These are phyloP conservation scores for Dolomedes plantarius DNA, from an alignment of 2,888 invertebrate genomes.

Conservation along the genomic window DNA sequence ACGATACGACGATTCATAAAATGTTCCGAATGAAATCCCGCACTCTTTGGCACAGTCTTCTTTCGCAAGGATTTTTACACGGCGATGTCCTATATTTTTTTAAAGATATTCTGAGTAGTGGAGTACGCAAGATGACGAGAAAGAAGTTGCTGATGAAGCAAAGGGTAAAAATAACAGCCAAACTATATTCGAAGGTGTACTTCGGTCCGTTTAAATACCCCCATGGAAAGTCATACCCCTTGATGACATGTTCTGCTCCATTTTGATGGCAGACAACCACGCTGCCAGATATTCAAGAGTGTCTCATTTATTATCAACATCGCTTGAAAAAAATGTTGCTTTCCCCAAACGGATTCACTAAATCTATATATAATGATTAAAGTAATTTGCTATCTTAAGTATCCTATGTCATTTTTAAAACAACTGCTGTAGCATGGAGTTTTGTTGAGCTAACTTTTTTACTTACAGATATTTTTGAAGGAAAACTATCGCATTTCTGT, in stretches of 20 bases:
- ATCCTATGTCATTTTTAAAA: too few relatives aligned
- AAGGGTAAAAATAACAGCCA: constrained; percentile 60
- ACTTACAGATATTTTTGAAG: too few relatives aligned
- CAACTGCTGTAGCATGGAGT: too few relatives aligned
- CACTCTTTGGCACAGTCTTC: constrained; percentile 30
- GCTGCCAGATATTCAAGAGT: not conserved
- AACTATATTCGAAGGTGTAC: constrained; percentile 13
- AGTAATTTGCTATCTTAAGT: too few relatives aligned
- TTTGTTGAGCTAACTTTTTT: too few relatives aligned
- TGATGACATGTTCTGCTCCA: constrained; percentile 14
- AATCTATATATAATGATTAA: too few relatives aligned
- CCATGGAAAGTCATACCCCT: too few relatives aligned
- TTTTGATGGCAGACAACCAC: not conserved
- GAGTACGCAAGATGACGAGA: constrained; percentile 38
- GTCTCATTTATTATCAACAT: not conserved
- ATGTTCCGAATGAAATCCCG: constrained; percentile 34
- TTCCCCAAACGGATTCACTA: too few relatives aligned
- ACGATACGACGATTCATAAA: not conserved
- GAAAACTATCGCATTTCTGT: too few relatives aligned
- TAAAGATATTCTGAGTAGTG: constrained; percentile 46
- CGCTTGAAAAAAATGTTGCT: too few relatives aligned
- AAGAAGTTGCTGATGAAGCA: constrained; percentile 52
- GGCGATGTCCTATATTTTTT: constrained; percentile 35
- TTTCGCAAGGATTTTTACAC: constrained; percentile 20
- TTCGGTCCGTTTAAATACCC: constrained; percentile 35